A percentile compares a stretch with the other conserved stretches of the same genome.
These are phyloP conservation scores for Watsonalla binaria DNA, from an alignment of 2,888 invertebrate species.

Conservation along the genomic window DNA sequence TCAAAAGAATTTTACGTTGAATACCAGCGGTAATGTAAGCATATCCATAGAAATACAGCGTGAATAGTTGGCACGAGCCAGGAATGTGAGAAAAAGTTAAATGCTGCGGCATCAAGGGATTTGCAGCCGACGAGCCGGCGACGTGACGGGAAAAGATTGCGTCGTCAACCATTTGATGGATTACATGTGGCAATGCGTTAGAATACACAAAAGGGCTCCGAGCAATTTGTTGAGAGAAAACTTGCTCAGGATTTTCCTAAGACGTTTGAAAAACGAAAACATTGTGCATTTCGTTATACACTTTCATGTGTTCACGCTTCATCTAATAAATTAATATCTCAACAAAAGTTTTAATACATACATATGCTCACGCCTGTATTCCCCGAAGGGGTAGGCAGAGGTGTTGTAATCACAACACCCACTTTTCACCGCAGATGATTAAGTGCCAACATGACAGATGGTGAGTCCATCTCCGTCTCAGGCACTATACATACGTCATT, in stretches of 20 bases:
- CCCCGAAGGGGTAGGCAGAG: too few species aligned
- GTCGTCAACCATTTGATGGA: conserved; percentile 31
- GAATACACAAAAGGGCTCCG: conserved; percentile 2
- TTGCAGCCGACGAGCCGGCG: conserved; percentile 16
- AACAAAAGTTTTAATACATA: background rate
- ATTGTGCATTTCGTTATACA: too few species aligned
- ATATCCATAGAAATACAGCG: conserved; percentile 44
- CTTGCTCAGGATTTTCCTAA: background rate
- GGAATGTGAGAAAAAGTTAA: conserved; percentile 54
- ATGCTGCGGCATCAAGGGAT: conserved; percentile 17
- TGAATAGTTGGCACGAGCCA: conserved; percentile 63
- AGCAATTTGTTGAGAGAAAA: conserved; percentile 1
- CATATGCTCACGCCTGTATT: too few species aligned
- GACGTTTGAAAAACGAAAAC: background rate
- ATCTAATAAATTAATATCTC: background rate
- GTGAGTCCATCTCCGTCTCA: too few species aligned
- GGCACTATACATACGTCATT: too few species aligned
- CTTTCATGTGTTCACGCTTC: too few species aligned
- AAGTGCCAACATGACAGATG: too few species aligned
- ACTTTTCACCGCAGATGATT: too few species aligned
- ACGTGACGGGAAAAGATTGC: conserved; percentile 26
- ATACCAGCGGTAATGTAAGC: conserved; percentile 25
- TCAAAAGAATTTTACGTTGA: background rate
- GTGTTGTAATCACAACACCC: too few species aligned
- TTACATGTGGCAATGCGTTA: conserved; percentile 14